Conservation (phyloP, 64 coral and sea anemone genomes). For the Hydrozoanthus tunicans region DNA sequence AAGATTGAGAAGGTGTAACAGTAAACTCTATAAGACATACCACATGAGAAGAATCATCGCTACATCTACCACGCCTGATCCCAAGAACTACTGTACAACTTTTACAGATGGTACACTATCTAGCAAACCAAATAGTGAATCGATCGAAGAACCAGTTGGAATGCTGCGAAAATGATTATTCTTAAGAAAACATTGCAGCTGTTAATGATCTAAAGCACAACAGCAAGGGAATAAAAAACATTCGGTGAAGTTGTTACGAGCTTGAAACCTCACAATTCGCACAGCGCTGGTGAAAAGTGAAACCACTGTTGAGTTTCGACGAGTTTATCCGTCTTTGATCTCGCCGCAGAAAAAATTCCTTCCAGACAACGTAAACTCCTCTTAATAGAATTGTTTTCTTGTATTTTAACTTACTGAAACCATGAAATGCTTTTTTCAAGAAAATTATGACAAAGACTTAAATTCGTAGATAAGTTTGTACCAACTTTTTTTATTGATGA, state of each 20-base stretch:
- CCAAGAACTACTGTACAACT: not conserved
- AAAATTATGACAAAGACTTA: not conserved
- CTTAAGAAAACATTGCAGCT: constrained; percentile 4
- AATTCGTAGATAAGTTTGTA: not conserved
- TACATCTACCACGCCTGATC: constrained; percentile 30
- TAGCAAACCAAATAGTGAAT: not conserved
- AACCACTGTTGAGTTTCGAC: not conserved
- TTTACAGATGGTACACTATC: constrained; percentile 46
- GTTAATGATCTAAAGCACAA: not conserved
- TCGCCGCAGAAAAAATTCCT: constrained; percentile 31
- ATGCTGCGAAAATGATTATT: not conserved
- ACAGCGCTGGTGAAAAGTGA: constrained; percentile 27
- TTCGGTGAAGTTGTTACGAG: constrained; percentile 35
- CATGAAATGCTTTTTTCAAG: not conserved
- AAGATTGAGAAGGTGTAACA: not conserved
- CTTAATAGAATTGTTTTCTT: constrained; percentile 2
- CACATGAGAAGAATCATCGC: not conserved
- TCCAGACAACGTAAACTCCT: constrained; percentile 38
- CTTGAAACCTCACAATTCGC: constrained; percentile 6
- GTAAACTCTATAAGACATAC: not conserved
- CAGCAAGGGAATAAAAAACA: constrained; percentile 18
- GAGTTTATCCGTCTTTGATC: constrained; percentile 50
- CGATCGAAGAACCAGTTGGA: not conserved
- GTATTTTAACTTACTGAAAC: not conserved
- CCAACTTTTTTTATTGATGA: not conserved